Conservation (phyloP, 35 echinoderm and acorn worm genomes). For the Patiria miniata region DNA sequence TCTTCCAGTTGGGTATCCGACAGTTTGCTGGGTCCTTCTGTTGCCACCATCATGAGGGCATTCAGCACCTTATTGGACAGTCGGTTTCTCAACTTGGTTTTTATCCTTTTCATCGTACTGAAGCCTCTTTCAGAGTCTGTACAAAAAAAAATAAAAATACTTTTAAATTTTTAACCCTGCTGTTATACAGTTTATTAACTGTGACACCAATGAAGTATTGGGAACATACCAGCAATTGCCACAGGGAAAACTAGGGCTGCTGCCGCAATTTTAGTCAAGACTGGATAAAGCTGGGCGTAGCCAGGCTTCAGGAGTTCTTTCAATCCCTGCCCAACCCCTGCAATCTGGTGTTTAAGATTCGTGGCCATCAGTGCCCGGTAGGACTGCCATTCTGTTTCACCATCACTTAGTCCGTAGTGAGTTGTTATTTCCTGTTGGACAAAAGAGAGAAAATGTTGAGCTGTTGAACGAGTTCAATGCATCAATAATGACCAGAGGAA, state of each 20-base stretch:
- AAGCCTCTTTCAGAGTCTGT: constrained; percentile 23
- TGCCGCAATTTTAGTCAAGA: neutral
- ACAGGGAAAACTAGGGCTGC: neutral
- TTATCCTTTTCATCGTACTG: constrained; percentile 20
- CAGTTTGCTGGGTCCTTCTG: constrained; percentile 13
- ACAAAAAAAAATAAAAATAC: constrained; percentile 5
- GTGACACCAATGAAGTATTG: neutral
- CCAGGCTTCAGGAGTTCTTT: neutral
- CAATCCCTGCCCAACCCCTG: neutral
- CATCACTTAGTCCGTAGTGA: neutral
- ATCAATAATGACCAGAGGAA: neutral
- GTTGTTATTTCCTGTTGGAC: neutral
- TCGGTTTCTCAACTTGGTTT: constrained; percentile 16
- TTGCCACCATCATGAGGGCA: constrained; percentile 13
- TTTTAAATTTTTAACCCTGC: neutral
- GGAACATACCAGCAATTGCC: neutral
- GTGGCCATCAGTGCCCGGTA: neutral
- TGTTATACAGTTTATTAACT: neutral
- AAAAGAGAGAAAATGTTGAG: neutral
- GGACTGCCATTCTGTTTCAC: neutral
- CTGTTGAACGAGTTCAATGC: neutral
- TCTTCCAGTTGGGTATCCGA: constrained; percentile 1
- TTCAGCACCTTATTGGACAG: neutral
- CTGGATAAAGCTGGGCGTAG: neutral
- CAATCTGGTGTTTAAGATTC: constrained; percentile 1